These are phyloP conservation scores for Thalassaphorura encarpata DNA, from an alignment of 1,140 invertebrate species.

Conservation along the genomic window DNA sequence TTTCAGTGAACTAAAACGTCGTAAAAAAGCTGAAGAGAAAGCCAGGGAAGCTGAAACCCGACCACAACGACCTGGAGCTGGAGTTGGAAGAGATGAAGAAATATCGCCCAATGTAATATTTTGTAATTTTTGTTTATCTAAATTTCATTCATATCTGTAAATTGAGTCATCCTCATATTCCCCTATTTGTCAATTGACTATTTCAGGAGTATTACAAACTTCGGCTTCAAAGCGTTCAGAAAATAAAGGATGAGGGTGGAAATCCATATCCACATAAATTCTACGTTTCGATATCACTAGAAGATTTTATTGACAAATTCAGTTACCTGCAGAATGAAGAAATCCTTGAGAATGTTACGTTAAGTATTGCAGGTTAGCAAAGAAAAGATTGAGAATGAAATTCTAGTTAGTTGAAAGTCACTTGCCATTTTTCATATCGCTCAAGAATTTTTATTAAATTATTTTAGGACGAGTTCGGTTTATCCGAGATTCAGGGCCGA, in stretches of 20 bases:
- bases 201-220: conserved; percentile 78
- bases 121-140: background rate
- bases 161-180: too few relatives aligned
- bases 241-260: conserved; percentile 63
- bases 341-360: conserved; percentile 55
- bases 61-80: too few relatives aligned
- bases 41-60: conserved; percentile 49
- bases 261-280: conserved; percentile 98
- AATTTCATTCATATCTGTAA: background rate
- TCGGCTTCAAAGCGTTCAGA: conserved; percentile 58
- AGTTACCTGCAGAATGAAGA: conserved; percentile 57
- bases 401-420: too few relatives aligned
- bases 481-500: conserved; percentile 88
- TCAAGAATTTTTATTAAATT: conserved; percentile 6
- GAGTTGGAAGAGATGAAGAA: conserved; percentile 63
- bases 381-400: background rate
- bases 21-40: conserved; percentile 84
- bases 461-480: conserved; percentile 74
- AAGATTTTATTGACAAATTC: conserved; percentile 85
- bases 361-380: conserved; percentile 63
- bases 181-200: too few relatives aligned
- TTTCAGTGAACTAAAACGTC: conserved; percentile 78
- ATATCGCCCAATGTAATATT: conserved; percentile 72
- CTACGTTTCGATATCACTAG: conserved; percentile 77
- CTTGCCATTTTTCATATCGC: too few relatives aligned